Conservation (phyloP, 2,113 vertebrate genomes). For the Lepus europaeus region DNA sequence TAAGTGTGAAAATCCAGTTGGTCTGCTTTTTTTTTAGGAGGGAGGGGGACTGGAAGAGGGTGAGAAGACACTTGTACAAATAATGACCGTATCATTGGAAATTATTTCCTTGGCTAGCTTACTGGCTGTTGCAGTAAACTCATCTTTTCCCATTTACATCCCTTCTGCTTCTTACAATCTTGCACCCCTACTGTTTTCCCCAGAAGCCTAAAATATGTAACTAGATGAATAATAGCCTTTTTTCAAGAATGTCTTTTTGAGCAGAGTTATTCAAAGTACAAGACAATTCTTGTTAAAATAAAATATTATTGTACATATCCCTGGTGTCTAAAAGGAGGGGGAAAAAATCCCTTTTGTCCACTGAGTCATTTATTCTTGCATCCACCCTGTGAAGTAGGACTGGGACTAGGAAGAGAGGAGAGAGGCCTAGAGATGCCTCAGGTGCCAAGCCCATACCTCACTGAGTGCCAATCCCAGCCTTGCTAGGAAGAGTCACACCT, state of each 20-base stretch:
- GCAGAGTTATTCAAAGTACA: slow-evolving; percentile 59
- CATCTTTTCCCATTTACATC: slow-evolving; percentile 66
- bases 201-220: slow-evolving; percentile 72
- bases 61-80: slow-evolving; percentile 65
- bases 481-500: neutral
- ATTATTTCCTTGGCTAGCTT: slow-evolving; percentile 70
- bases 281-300: slow-evolving; percentile 62
- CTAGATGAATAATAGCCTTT: slow-evolving; percentile 71
- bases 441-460: rapidly evolving
- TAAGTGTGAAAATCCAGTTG: slow-evolving; percentile 80
- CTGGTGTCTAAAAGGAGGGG: slow-evolving; percentile 35
- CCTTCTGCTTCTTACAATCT: slow-evolving; percentile 63
- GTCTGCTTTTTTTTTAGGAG: slow-evolving; percentile 51
- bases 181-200: slow-evolving; percentile 54
- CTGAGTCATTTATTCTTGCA: neutral
- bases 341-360: neutral
- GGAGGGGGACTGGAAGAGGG: neutral
- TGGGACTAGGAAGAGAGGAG: neutral
- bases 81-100: slow-evolving; percentile 75
- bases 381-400: neutral
- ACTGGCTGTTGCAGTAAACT: slow-evolving; percentile 61
- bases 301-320: slow-evolving; percentile 16
- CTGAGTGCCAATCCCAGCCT: neutral
- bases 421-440: neutral
- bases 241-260: slow-evolving; percentile 68